These are phyloP conservation scores for Junco hyemalis DNA, from an alignment of 2,113 vertebrate species.

Conservation along the genomic window DNA sequence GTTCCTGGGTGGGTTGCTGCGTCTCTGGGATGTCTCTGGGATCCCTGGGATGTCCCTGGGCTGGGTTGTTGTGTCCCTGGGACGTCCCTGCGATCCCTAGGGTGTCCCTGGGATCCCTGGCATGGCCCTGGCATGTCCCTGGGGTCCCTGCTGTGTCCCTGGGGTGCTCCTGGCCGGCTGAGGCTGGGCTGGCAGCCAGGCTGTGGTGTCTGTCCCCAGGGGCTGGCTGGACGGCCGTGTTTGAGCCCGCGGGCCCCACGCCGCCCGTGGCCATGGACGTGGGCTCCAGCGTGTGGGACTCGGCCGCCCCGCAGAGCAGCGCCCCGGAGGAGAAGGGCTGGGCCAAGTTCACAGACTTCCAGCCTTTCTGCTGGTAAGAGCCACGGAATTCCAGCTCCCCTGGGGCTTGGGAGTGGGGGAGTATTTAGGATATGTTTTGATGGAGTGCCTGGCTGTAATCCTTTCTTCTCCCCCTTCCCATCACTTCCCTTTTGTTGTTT, in stretches of 20 bases:
- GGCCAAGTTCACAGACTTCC: slow-evolving; percentile 92
- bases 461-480: neutral
- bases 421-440: rapidly evolving
- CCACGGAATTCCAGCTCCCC: rapidly evolving
- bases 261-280: slow-evolving; percentile 74
- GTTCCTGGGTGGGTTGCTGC: too few species aligned
- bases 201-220: slow-evolving; percentile 40
- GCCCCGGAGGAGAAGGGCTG: slow-evolving; percentile 80
- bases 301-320: neutral
- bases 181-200: neutral
- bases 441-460: neutral
- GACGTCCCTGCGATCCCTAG: too few species aligned
- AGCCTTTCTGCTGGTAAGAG: slow-evolving; percentile 89
- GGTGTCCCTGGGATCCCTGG: too few species aligned
- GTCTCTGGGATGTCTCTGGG: too few species aligned
- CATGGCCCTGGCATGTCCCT: too few species aligned
- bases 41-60: neutral
- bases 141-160: too few species aligned
- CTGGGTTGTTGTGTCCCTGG: neutral
- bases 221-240: slow-evolving; percentile 80
- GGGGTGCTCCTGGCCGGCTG: neutral
- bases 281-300: slow-evolving; percentile 81
- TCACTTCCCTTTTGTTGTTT: rapidly evolving
- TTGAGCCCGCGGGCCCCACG: slow-evolving; percentile 72
- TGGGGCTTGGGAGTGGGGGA: rapidly evolving